These are phyloP conservation scores for Lacerta bilineata DNA, from an alignment of 2,797 vertebrate genomes.

Conservation along the genomic window DNA sequence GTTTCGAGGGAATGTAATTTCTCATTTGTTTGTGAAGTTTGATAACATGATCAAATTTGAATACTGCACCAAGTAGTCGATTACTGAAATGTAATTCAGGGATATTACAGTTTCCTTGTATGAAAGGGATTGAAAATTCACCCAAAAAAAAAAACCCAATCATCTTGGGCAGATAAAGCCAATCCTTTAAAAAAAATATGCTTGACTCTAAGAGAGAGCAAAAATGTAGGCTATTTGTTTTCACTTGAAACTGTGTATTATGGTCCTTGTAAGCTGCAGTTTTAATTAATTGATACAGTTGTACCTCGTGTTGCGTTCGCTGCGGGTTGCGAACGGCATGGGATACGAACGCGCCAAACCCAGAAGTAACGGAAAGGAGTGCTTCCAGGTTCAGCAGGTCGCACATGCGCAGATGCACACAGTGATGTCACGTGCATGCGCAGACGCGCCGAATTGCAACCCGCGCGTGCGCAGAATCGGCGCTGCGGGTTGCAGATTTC, in stretches of 20 bases:
- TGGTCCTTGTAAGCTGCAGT: background rate
- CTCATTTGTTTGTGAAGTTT: background rate
- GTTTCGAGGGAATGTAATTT: background rate
- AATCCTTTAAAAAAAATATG: background rate
- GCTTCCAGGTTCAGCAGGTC: too few species aligned
- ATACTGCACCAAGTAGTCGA: background rate
- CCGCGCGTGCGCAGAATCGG: too few species aligned
- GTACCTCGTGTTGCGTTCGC: too few species aligned
- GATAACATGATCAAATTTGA: background rate
- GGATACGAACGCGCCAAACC: too few species aligned
- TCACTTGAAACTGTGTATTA: background rate
- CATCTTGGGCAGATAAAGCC: background rate
- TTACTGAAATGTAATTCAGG: background rate
- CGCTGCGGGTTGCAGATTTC: too few species aligned
- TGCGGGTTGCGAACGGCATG: too few species aligned
- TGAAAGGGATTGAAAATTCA: background rate
- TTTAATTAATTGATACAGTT: slow-evolving; percentile 7
- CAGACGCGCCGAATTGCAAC: too few species aligned
- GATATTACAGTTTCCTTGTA: background rate
- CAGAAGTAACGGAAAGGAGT: too few species aligned
- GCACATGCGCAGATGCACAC: too few species aligned
- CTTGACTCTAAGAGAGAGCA: background rate
- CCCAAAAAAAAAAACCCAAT: background rate
- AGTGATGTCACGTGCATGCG: too few species aligned
- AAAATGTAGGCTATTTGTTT: background rate